Evolutionary conservation across 2,113 vertebrate species (phyloP), one percentile per base, ranked within the genome.

Genomic region (Todiramphus saurophagus): DNA sequence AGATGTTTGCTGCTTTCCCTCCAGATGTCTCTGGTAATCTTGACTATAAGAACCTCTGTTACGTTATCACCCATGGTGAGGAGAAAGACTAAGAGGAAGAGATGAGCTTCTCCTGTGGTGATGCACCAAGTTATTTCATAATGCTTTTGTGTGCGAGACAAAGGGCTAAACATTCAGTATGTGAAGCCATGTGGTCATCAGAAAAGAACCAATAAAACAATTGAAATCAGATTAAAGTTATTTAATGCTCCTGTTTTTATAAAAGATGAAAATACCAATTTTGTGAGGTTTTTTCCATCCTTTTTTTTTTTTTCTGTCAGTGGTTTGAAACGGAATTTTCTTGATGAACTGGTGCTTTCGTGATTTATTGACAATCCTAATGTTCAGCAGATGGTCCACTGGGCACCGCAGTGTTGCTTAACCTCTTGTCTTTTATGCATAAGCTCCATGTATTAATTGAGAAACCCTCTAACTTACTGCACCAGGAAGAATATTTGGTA

Each of bases 11-110:
- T 6, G 99, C 99, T 48, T 99, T 99, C 93, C 99, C 98, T 9
- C 98, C 99, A 87, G 99, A 99, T 78, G 98, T 98, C n/a, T 98
- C 98, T 18, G 99, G 99, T 67, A 99, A 99, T 94, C 97, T 99
- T 15, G 99, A 99, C 94, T 99, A 99, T 76, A 98, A 98, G 95
- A 99, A 99, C 94, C 98, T 99, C 89, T 99, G 99, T 87, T 99
- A 99, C 0, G 97, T 99, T 93, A 99, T 99, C 97, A 99, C 99
- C 15, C 99, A 99, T 1, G 99, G 99, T 1, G 99, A 99, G 58
- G 99, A 99, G 95, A 99, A 99, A 58, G 99, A 99, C 88, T 98
- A 97, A 96, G 96, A 96, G 85, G 73, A 87, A 43, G 97, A 48
- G 69, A 56, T 16, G 23, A 94, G 18, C 10, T 74, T 20, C 70